A percentile compares a stretch with the other conserved stretches of the same genome.
Conservation (phyloP, 2,797 vertebrate species). For the Sebastiscus tertius region DNA sequence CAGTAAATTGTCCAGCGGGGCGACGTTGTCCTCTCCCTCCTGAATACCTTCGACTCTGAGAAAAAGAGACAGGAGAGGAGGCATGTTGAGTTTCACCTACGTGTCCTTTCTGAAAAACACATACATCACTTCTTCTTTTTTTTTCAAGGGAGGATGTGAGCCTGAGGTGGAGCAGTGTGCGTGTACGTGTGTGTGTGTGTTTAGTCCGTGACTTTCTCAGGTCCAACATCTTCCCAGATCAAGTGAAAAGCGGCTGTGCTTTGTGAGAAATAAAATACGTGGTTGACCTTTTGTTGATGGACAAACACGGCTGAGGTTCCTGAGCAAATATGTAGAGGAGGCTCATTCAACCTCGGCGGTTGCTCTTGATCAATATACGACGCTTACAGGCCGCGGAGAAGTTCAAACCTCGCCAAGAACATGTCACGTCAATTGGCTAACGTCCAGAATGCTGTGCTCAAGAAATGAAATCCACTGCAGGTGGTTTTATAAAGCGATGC, state of each 20-base stretch:
- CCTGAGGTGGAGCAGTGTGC: constrained; percentile 21
- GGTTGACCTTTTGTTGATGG: constrained; percentile 62
- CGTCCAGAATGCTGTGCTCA: constrained; percentile 4
- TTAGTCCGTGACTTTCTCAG: constrained; percentile 25
- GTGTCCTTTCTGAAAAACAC: constrained; percentile 73
- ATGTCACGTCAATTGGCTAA: constrained; percentile 19
- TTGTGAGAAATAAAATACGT: constrained; percentile 58
- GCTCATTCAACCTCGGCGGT: constrained; percentile 22
- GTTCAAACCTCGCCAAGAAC: constrained; percentile 41
- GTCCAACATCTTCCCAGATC: constrained; percentile 13
- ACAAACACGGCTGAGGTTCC: constrained; percentile 61
- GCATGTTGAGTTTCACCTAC: constrained; percentile 74
- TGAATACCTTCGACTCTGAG: constrained; percentile 72
- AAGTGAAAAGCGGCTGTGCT: constrained; percentile 20
- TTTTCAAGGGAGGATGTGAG: constrained; percentile 45
- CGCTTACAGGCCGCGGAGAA: background rate
- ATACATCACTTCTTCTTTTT: constrained; percentile 60
- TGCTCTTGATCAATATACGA: constrained; percentile 52
- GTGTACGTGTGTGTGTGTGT: constrained; percentile 4
- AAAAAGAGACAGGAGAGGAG: constrained; percentile 63
- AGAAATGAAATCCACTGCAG: constrained; percentile 23
- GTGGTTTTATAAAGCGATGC: constrained; percentile 10
- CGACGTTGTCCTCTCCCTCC: constrained; percentile 72
- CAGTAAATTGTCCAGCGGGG: constrained; percentile 87
- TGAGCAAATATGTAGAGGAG: constrained; percentile 54